Evolutionary conservation across 2,797 vertebrate species (phyloP).

Genomic region (Adrianichthys oophorus): DNA sequence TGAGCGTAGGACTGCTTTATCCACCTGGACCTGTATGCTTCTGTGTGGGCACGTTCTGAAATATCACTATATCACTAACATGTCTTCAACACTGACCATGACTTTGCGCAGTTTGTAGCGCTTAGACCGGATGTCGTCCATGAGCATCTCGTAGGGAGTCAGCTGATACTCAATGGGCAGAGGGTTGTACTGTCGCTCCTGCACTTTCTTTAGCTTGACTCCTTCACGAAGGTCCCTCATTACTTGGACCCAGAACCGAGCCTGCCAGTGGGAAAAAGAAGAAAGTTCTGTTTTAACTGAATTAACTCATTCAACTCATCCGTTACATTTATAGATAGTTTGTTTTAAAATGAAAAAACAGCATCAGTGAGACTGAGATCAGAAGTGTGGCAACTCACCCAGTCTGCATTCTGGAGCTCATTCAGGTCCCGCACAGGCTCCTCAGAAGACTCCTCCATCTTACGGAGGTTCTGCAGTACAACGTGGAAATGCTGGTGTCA

Average conservation of each 20-base stretch:
- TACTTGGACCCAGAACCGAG: constrained; percentile 94
- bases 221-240: constrained; percentile 88
- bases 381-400: constrained; percentile 77
- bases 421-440: constrained; percentile 85
- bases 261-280: constrained; percentile 65
- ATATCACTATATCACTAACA: too few relatives aligned
- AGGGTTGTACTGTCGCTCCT: constrained; percentile 90
- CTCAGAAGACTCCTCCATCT: constrained; percentile 83
- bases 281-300: background rate
- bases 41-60: too few relatives aligned
- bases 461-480: constrained; percentile 87
- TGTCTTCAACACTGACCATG: constrained; percentile 81
- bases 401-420: constrained; percentile 94
- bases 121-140: constrained; percentile 93
- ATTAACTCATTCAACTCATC: too few relatives aligned
- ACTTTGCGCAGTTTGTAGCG: constrained; percentile 95
- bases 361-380: constrained; percentile 3
- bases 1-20: too few relatives aligned
- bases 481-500: constrained; percentile 11
- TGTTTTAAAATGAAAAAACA: background rate
- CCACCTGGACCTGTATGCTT: too few relatives aligned
- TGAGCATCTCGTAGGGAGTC: constrained; percentile 97
- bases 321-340: too few relatives aligned
- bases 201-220: constrained; percentile 95
- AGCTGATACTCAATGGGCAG: constrained; percentile 94